phyloP scores from a whole-genome alignment of 2,888 invertebrate genomes.

The Drosophila koepferae region DNA sequence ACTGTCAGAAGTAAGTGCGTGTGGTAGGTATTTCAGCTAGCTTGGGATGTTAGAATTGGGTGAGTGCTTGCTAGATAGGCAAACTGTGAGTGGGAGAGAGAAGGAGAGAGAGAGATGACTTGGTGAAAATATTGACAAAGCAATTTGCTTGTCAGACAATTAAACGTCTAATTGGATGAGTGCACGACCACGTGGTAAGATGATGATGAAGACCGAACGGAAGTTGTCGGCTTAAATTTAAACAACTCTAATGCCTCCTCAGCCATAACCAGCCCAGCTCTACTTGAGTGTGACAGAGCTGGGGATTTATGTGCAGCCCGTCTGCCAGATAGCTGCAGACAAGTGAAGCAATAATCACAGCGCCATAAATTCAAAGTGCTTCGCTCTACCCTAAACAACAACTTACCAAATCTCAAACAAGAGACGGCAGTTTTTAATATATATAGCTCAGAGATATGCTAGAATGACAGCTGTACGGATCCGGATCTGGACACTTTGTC shows the following conservation, averaged over 20 bases:
- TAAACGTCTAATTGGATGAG: slow-evolving; percentile 81
- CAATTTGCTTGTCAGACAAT: slow-evolving; percentile 81
- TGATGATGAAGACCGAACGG: slow-evolving; percentile 29
- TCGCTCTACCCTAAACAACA: slow-evolving; percentile 3
- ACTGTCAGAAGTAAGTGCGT: slow-evolving; percentile 68
- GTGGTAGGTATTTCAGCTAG: slow-evolving; percentile 16
- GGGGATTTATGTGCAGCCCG: slow-evolving; percentile 53
- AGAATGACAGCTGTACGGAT: slow-evolving; percentile 63
- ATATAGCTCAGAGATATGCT: slow-evolving; percentile 64
- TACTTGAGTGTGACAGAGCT: slow-evolving; percentile 8
- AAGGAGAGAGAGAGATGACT: slow-evolving; percentile 58
- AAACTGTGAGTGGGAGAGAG: slow-evolving; percentile 9
- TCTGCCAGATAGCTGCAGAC: slow-evolving; percentile 62
- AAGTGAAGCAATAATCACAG: slow-evolving; percentile 77
- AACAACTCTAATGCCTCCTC: slow-evolving; percentile 26
- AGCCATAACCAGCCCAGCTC: neutral
- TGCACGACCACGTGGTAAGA: slow-evolving; percentile 58
- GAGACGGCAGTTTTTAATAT: slow-evolving; percentile 73
- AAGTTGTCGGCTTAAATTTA: slow-evolving; percentile 59
- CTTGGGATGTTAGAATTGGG: neutral
- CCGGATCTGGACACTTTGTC: slow-evolving; percentile 72
- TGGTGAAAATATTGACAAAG: slow-evolving; percentile 79
- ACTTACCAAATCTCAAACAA: slow-evolving; percentile 10
- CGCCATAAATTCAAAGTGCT: slow-evolving; percentile 69
- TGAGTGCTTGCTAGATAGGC: neutral